A percentile compares a stretch with the other conserved stretches of the same genome.
Conservation (phyloP, 2,888 invertebrate genomes). For the Beris morrisii region DNA sequence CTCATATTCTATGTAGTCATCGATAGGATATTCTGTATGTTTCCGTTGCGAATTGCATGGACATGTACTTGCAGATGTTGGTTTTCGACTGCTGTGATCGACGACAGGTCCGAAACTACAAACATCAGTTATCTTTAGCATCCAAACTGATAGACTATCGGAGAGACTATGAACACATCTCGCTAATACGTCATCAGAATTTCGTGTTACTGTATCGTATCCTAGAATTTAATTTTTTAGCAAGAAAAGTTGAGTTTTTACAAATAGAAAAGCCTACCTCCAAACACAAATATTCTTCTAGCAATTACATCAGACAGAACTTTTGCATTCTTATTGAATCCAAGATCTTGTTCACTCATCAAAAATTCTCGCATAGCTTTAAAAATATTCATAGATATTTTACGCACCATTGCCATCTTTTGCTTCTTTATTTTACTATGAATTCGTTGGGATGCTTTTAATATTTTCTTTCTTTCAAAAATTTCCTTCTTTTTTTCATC, state of each 20-base stretch:
- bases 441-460: not conserved
- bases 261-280: not conserved
- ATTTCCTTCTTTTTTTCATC: not conserved
- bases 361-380: constrained; percentile 11
- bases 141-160: constrained; percentile 13
- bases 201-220: not conserved
- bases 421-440: constrained; percentile 1
- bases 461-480: not conserved
- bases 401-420: constrained; percentile 7
- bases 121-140: constrained; percentile 7
- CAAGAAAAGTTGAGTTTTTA: not conserved
- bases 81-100: not conserved
- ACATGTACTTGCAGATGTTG: not conserved
- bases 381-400: constrained; percentile 16
- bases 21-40: constrained; percentile 2
- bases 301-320: constrained; percentile 4
- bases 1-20: constrained; percentile 8
- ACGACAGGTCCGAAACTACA: not conserved
- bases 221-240: not conserved
- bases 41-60: not conserved
- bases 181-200: not conserved
- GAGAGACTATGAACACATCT: constrained; percentile 3
- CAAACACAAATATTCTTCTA: not conserved
- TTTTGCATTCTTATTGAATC: not conserved
- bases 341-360: constrained; percentile 1